Base-by-base conservation (phyloP, 2,888 invertebrate genomes). In the Aleiodes testaceus region DNA sequence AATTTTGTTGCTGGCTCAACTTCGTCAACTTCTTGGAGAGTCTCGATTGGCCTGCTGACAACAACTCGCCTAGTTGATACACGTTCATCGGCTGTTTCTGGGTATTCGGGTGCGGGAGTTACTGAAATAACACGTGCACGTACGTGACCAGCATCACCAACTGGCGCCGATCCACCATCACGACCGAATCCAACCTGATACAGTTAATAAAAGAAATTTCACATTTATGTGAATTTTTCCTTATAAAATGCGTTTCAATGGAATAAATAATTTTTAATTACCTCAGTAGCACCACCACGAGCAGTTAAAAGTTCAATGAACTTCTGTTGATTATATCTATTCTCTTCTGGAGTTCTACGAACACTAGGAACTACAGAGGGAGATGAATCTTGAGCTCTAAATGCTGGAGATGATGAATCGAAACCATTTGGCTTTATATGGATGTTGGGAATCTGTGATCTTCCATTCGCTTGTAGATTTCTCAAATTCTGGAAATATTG, bases 1-100 rank as follows among this genome's bases (percentile, higher is more conserved):
- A 90, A 87, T 79, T 91, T 91, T 49, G 91, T 91, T 50, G 89
- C 89, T 42, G 91, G 91, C 80, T 91, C 90, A 55, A 90, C 89
- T 53, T 91, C 89, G 74, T 91, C 89, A 26, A 90, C 88, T 80
- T 91, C 90, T 78, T 91, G 90, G 16, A 91, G 87, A 1, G 91
- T 91, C 82, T 91, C 91, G 75, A 91, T 90, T 14, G 91, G 91
- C 72, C 91, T 88, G 76, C 89, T 90, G 50, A 91, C 89, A n/a
- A 91, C 91, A 74, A 91, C 90, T 73, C 91, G 89, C 44, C 91
- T 88, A 44, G 91, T 91, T 75, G 91, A 90, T 65, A 90, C 89
- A 69, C 89, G 89, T 83, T 91, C 91, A 64, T 89, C 89, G 55
- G 89, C 85, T 63, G 90, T 88, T 20, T 88, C 86, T 0, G 87